These are phyloP conservation scores for Xestia rhomboidea DNA, from an alignment of 2,888 invertebrate genomes.

Conservation along the genomic window DNA sequence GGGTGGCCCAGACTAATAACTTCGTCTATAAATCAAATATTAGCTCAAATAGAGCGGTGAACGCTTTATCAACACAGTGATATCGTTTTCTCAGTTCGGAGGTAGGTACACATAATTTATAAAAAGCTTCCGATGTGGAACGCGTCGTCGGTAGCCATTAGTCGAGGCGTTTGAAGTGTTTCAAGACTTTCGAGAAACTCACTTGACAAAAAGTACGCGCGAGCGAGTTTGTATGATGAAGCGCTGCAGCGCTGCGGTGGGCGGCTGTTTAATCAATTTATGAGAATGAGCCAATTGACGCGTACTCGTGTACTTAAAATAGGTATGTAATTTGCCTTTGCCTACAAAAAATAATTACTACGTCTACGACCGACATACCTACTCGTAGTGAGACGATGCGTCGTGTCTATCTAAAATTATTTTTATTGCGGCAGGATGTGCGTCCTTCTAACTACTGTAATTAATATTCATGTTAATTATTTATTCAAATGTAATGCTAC, in stretches of 20 bases:
- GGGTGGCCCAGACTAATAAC: constrained; percentile 72
- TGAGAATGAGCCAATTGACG: constrained; percentile 61
- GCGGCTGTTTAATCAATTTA: constrained; percentile 59
- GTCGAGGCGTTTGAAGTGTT: constrained; percentile 63
- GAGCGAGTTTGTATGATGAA: constrained; percentile 46
- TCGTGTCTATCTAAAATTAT: constrained; percentile 25
- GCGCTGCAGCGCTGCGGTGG: constrained; percentile 55
- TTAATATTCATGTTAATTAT: constrained; percentile 55
- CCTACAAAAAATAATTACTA: constrained; percentile 29
- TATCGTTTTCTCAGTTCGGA: constrained; percentile 68
- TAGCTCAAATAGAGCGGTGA: constrained; percentile 78
- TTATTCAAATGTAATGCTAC: constrained; percentile 46
- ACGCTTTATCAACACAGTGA: constrained; percentile 73
- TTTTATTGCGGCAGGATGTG: constrained; percentile 55
- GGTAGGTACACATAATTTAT: constrained; percentile 63
- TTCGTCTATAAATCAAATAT: constrained; percentile 82
- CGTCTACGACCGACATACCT: constrained; percentile 3
- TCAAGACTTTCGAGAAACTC: constrained; percentile 69
- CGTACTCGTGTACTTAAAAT: constrained; percentile 33
- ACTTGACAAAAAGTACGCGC: constrained; percentile 59
- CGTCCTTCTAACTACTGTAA: constrained; percentile 42
- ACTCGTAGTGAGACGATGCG: constrained; percentile 7
- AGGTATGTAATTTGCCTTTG: constrained; percentile 28
- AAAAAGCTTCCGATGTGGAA: constrained; percentile 72
- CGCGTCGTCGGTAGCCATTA: constrained; percentile 68